A percentile compares a stretch with the other conserved stretches of the same genome.
These are phyloP conservation scores for Calliopum simillimum DNA, from an alignment of 2,888 invertebrate species.

Conservation along the genomic window DNA sequence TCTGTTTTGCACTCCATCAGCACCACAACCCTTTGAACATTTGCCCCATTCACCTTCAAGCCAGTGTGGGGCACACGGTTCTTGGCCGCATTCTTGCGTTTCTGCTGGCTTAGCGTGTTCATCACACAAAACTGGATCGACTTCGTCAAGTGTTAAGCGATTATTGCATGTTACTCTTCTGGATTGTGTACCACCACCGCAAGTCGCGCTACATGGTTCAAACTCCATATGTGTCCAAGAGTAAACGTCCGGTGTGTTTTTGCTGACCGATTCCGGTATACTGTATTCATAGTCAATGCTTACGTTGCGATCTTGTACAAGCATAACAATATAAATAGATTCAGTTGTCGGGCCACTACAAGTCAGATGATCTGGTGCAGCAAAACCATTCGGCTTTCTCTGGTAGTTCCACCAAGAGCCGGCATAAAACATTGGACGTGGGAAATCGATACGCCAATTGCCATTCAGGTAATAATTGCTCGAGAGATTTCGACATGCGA, in stretches of 20 bases:
- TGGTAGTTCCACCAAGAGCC: slow-evolving; percentile 91
- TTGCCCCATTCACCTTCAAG: slow-evolving; percentile 80
- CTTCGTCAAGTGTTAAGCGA: slow-evolving; percentile 77
- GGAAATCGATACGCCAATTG: slow-evolving; percentile 93
- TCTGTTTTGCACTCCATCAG: slow-evolving; percentile 77
- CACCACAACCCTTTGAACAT: slow-evolving; percentile 86
- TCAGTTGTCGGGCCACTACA: slow-evolving; percentile 93
- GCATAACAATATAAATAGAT: slow-evolving; percentile 83
- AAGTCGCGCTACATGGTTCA: slow-evolving; percentile 84
- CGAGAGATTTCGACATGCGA: slow-evolving; percentile 84
- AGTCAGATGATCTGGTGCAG: slow-evolving; percentile 85
- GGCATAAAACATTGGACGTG: slow-evolving; percentile 81
- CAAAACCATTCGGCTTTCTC: slow-evolving; percentile 81
- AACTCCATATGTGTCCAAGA: slow-evolving; percentile 81
- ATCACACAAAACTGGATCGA: slow-evolving; percentile 84
- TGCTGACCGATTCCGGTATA: slow-evolving; percentile 78
- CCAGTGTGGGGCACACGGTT: slow-evolving; percentile 87
- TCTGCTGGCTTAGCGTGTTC: slow-evolving; percentile 77
- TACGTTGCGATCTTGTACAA: slow-evolving; percentile 85
- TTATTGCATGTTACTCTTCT: slow-evolving; percentile 86
- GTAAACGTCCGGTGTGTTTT: slow-evolving; percentile 79
- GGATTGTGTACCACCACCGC: slow-evolving; percentile 89
- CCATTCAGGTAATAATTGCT: slow-evolving; percentile 94
- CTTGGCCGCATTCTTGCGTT: slow-evolving; percentile 78
- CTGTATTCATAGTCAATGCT: slow-evolving; percentile 93